A percentile compares a stretch with the other conserved stretches of the same genome.
These are phyloP conservation scores for Dryas iulia DNA, from an alignment of 1,140 invertebrate genomes.

Conservation along the genomic window DNA sequence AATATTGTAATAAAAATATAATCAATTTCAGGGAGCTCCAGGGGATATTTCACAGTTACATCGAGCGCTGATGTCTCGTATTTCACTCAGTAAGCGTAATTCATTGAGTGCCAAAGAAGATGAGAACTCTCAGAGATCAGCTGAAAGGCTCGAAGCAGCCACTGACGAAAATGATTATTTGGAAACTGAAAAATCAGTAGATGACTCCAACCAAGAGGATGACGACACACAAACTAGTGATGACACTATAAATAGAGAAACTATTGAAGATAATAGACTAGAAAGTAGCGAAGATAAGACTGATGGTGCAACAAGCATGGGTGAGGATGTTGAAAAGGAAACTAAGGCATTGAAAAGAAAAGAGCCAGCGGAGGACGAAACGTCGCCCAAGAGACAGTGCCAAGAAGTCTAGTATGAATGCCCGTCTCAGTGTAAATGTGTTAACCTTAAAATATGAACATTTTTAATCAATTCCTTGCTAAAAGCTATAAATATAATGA, in stretches of 20 bases:
- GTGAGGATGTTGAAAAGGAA: constrained; percentile 48
- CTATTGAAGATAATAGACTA: constrained; percentile 40
- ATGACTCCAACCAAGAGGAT: constrained; percentile 35
- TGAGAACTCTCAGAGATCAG: constrained; percentile 50
- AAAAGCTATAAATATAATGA: constrained; percentile 56
- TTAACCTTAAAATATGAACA: constrained; percentile 43
- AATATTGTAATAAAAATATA: background rate
- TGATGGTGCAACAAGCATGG: constrained; percentile 43
- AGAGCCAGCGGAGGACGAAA: constrained; percentile 60
- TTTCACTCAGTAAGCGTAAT: constrained; percentile 50
- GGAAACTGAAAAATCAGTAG: constrained; percentile 41
- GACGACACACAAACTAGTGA: constrained; percentile 35
- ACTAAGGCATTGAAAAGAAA: constrained; percentile 61
- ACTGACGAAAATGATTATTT: constrained; percentile 47
- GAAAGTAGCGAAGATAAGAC: constrained; percentile 46
- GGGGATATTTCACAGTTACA: constrained; percentile 89
- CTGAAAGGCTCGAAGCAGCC: constrained; percentile 53
- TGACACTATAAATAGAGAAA: constrained; percentile 32
- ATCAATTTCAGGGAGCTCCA: constrained; percentile 84
- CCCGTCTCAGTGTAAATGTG: constrained; percentile 38
- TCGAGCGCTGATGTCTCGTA: constrained; percentile 80
- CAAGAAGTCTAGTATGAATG: constrained; percentile 49
- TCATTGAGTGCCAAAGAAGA: constrained; percentile 39
- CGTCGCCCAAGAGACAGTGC: constrained; percentile 69
- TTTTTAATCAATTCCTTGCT: constrained; percentile 42